These are phyloP conservation scores for Epinephelus awoara DNA, from an alignment of 2,797 vertebrate species.

Conservation along the genomic window DNA sequence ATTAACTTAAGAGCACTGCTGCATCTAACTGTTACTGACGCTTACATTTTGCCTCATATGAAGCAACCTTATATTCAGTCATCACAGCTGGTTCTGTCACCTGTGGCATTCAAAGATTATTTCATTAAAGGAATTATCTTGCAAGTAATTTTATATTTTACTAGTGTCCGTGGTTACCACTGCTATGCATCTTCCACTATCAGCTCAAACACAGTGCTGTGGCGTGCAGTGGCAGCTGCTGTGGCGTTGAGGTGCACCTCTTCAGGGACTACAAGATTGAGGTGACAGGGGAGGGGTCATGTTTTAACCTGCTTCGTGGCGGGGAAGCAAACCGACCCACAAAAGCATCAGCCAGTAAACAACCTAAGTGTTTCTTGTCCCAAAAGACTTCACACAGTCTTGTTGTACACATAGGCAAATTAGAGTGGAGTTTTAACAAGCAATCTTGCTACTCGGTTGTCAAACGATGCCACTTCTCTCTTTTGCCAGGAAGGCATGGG, in stretches of 20 bases:
- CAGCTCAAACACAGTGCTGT: not conserved
- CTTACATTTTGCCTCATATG: not conserved
- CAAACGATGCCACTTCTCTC: constrained; percentile 67
- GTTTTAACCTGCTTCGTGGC: constrained; percentile 72
- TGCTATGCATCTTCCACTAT: constrained; percentile 1
- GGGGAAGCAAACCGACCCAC: constrained; percentile 50
- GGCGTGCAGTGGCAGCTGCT: constrained; percentile 45
- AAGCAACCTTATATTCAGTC: not conserved
- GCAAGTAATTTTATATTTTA: constrained; percentile 15
- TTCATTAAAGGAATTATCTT: not conserved
- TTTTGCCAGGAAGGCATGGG: constrained; percentile 64
- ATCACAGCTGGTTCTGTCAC: constrained; percentile 1
- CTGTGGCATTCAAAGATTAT: not conserved
- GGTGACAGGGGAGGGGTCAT: constrained; percentile 59
- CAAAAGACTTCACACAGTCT: constrained; percentile 67
- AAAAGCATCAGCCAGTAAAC: constrained; percentile 73
- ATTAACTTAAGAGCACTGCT: constrained; percentile 10
- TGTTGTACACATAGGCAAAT: constrained; percentile 76
- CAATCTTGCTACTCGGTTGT: constrained; percentile 68
- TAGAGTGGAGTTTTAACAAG: constrained; percentile 79
- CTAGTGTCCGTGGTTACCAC: constrained; percentile 30
- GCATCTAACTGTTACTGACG: constrained; percentile 10
- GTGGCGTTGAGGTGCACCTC: constrained; percentile 40
- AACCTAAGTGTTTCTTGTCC: constrained; percentile 76
- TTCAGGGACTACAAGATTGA: constrained; percentile 43